Evolutionary conservation across 1,140 invertebrate species (phyloP).

Genomic region (Antheraea pernyi): DNA sequence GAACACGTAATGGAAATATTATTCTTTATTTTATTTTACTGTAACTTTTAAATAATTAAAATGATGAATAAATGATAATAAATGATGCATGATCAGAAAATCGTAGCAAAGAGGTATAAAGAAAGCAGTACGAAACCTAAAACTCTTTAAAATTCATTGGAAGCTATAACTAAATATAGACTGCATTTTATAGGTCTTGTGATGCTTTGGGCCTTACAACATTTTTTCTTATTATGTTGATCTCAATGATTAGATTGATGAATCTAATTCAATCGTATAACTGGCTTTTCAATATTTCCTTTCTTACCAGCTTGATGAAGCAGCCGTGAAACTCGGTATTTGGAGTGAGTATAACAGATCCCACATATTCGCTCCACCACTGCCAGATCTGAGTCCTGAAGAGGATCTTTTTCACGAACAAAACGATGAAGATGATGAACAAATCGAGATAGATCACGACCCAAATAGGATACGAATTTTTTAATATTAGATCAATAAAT

Average conservation of each 20-base stretch:
- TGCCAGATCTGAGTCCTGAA: neutral
- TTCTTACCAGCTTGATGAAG: constrained; percentile 26
- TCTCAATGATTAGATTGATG: too few species aligned
- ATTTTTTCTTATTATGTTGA: too few species aligned
- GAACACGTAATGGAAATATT: constrained; percentile 29
- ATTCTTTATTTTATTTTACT: neutral
- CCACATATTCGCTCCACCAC: constrained; percentile 11
- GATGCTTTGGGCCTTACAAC: too few species aligned
- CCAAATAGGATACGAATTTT: constrained; percentile 8
- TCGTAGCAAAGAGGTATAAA: too few species aligned
- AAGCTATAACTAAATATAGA: too few species aligned
- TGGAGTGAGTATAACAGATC: constrained; percentile 29
- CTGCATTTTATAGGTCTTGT: too few species aligned
- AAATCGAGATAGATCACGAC: constrained; percentile 4
- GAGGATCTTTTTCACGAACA: constrained; percentile 19
- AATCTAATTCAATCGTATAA: too few species aligned
- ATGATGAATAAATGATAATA: too few species aligned
- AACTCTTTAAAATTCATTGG: too few species aligned
- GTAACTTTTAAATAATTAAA: neutral
- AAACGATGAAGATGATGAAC: constrained; percentile 21
- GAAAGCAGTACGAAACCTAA: too few species aligned
- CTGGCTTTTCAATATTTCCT: neutral
- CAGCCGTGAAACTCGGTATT: constrained; percentile 32
- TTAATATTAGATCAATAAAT: neutral
- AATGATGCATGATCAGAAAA: too few species aligned